These are phyloP conservation scores for Amphipyra berbera DNA, from an alignment of 2,888 invertebrate species.

Conservation along the genomic window DNA sequence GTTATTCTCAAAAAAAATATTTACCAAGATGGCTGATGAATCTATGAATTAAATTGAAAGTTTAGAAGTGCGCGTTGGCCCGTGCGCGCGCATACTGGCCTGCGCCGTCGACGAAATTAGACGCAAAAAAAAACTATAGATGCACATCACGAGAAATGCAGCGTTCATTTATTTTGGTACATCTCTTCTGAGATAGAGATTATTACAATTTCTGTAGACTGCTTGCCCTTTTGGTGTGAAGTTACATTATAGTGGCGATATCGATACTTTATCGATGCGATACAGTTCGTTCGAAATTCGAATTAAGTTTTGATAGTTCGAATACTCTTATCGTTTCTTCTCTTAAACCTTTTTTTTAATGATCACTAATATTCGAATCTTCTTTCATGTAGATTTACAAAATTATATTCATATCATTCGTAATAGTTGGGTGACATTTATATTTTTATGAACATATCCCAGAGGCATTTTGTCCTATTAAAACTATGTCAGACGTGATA, in stretches of 20 bases:
- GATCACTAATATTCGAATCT: too few relatives aligned
- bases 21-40: slow-evolving; percentile 72
- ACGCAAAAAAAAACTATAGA: slow-evolving; percentile 80
- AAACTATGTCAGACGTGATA: too few relatives aligned
- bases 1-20: slow-evolving; percentile 61
- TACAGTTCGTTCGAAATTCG: not conserved
- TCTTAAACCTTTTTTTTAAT: too few relatives aligned
- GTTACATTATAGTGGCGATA: slow-evolving; percentile 6
- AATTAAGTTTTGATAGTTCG: too few relatives aligned
- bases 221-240: slow-evolving; percentile 31
- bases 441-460: too few relatives aligned
- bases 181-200: slow-evolving; percentile 70
- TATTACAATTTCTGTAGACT: slow-evolving; percentile 45
- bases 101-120: slow-evolving; percentile 87
- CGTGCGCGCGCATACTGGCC: slow-evolving; percentile 84
- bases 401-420: too few relatives aligned
- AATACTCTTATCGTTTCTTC: too few relatives aligned
- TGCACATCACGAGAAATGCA: slow-evolving; percentile 87
- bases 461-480: too few relatives aligned
- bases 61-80: slow-evolving; percentile 77
- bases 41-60: slow-evolving; percentile 61
- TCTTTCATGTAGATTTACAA: too few relatives aligned
- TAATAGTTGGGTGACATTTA: too few relatives aligned
- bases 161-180: slow-evolving; percentile 78
- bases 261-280: slow-evolving; percentile 9